Conservation (phyloP, 2,113 vertebrate species). For the Hippoglossus stenolepis region DNA sequence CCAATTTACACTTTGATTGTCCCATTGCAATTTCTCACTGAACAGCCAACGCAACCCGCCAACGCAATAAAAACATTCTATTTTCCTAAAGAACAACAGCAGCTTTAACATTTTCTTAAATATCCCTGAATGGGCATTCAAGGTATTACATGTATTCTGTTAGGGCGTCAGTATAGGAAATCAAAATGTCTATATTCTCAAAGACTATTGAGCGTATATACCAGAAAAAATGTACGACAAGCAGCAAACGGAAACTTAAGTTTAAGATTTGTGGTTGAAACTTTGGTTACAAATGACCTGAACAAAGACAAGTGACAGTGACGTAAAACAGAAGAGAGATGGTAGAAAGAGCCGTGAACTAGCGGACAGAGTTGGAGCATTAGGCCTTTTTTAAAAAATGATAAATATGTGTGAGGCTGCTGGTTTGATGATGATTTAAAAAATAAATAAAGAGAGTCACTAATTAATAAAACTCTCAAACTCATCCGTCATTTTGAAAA, state of each 20-base stretch:
- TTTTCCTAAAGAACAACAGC: neutral
- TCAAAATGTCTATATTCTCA: no score
- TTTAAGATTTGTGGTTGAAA: no score
- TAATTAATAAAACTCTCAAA: constrained; percentile 7
- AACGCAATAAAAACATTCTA: neutral
- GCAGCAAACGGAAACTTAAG: no score
- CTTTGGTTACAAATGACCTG: no score
- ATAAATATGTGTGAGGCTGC: neutral
- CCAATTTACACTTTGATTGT: neutral
- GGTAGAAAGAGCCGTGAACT: no score
- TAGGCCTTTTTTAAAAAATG: neutral
- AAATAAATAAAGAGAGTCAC: neutral
- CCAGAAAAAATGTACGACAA: no score
- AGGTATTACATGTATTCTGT: neutral
- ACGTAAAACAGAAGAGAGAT: no score
- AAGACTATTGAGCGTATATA: no score
- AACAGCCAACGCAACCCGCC: neutral
- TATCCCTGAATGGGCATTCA: neutral
- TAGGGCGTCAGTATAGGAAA: no score
- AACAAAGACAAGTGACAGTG: no score
- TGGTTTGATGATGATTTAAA: neutral
- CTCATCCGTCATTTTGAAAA: no score
- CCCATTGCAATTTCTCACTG: neutral
- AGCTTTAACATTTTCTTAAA: neutral
- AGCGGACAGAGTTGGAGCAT: no score